Evolutionary conservation across 2,888 invertebrate genomes (phyloP).

Genomic region (Chironomus riparius): DNA sequence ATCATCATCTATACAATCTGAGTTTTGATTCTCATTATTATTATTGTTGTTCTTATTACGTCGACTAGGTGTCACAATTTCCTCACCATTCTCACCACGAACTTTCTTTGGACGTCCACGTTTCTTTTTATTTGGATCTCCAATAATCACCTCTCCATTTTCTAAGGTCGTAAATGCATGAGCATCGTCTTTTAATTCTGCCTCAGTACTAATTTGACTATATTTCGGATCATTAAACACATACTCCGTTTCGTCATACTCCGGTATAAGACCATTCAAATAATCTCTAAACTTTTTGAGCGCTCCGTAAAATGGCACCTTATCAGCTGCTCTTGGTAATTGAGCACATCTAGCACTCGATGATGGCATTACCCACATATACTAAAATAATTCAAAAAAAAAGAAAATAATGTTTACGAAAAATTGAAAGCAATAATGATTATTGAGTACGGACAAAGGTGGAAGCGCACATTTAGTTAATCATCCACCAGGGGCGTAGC

Average conservation of each 20-base stretch:
- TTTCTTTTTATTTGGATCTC: slow-evolving; percentile 71
- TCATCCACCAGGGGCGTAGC: no score
- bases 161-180: slow-evolving; percentile 34
- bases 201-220: slow-evolving; percentile 42
- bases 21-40: neutral
- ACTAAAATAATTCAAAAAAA: slow-evolving; percentile 49
- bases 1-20: slow-evolving; percentile 43
- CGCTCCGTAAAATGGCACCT: slow-evolving; percentile 94
- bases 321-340: slow-evolving; percentile 93
- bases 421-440: no score
- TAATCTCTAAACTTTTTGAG: slow-evolving; percentile 92
- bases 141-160: slow-evolving; percentile 32
- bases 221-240: slow-evolving; percentile 68
- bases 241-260: slow-evolving; percentile 79
- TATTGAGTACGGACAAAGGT: no score
- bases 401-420: neutral
- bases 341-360: slow-evolving; percentile 96
- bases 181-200: slow-evolving; percentile 45
- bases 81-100: slow-evolving; percentile 53
- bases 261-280: slow-evolving; percentile 74
- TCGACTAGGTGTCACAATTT: slow-evolving; percentile 28
- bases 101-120: slow-evolving; percentile 84
- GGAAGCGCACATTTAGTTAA: neutral
- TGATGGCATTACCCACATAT: slow-evolving; percentile 99
- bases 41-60: neutral